Conservation (phyloP, 1,140 invertebrate species). For the Temnothorax longispinosus region DNA sequence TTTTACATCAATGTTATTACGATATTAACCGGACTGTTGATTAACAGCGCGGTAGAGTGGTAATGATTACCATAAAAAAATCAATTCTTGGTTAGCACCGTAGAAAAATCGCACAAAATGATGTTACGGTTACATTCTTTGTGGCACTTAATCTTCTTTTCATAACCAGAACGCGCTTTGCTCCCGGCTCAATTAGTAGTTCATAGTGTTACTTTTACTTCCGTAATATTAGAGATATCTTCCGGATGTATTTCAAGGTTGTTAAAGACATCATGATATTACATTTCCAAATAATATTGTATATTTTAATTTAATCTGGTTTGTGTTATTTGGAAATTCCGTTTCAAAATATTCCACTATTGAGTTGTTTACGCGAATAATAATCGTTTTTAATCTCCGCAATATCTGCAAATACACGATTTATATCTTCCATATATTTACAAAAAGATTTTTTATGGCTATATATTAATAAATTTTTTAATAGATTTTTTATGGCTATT, state of each 20-base stretch:
- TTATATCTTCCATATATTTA: background rate
- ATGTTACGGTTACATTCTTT: constrained; percentile 1
- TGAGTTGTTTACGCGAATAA: background rate
- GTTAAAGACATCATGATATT: constrained; percentile 1
- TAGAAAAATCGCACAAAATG: background rate
- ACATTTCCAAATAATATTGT: background rate
- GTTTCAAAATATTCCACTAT: background rate
- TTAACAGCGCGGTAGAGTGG: background rate
- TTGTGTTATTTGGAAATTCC: background rate
- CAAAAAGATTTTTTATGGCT: background rate
- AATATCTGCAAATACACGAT: background rate
- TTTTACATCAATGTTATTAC: background rate
- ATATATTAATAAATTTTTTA: background rate
- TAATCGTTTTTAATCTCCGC: background rate
- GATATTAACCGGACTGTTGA: background rate
- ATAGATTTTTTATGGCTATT: background rate
- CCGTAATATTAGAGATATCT: background rate
- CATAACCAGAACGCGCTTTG: background rate
- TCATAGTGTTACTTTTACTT: background rate
- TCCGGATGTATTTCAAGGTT: background rate
- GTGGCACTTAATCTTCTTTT: background rate
- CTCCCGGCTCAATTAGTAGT: constrained; percentile 4
- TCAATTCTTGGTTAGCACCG: background rate
- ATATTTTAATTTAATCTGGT: background rate
- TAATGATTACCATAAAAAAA: background rate